Evolutionary conservation across 2,113 vertebrate species (phyloP), one percentile per base, ranked within the genome.

Genomic region (Bagarius yarrelli): DNA sequence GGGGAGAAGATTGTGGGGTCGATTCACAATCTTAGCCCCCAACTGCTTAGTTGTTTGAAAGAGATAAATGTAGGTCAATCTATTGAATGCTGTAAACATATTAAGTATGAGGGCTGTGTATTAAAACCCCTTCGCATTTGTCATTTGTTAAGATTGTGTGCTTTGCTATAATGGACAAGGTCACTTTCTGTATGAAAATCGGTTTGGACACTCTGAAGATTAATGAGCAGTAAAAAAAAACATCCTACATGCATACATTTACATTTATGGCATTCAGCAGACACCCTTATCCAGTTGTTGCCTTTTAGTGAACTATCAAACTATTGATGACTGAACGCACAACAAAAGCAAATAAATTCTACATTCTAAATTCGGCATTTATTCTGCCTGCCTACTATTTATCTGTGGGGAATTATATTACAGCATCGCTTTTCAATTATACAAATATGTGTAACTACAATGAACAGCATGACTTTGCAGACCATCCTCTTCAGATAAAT

Each of bases 161-260:
- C 56, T 47, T 83, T 23, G 30, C 57, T 53, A 56, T 78, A 79
- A 83, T 72, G 72, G 83, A 80, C 69, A 56, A 83, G 90, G 92
- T 93, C 90, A 89, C 84, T 91, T 93, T 90, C 91, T 91, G 87
- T 85, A 56, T 83, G 79, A 82, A 82, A 80, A 67, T 76, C 71
- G 30, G 84, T 83, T 77, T 85, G 74, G 74, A 83, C 76, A 78
- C 59, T 79, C 77, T 74, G 67, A 25, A 57, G 76, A 52, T 69
- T 16, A 72, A 57, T 23, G 71, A 70, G 81, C 12, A 25, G 84
- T 66, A 86, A 87, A 86, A 89, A 87, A 72, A 84, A 47, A 44
- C 25, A 40, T 75, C 30, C n/a, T 16, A 44, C 64, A 76, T 21
- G 72, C 40, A 47, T 59, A 34, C 40, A 44, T 72, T 76, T 63